A percentile compares a stretch with the other conserved stretches of the same genome.
Evolutionary conservation across 2,113 vertebrate genomes (phyloP).

Genomic region (Pollimyrus isidori): DNA sequence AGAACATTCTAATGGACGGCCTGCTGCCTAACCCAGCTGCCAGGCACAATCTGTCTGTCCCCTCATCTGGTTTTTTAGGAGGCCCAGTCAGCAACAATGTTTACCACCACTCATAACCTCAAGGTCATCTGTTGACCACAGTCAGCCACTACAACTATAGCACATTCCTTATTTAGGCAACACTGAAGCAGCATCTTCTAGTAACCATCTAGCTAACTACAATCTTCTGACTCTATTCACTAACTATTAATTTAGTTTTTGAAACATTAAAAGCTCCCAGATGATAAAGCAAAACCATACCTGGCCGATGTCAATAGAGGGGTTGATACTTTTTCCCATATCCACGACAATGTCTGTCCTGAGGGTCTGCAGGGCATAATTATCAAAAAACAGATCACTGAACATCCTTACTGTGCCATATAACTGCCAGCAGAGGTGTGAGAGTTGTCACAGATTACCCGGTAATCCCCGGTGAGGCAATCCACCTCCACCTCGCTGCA

Average conservation of each 20-base stretch:
- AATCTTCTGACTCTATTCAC: background rate
- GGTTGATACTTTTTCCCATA: constrained; percentile 72
- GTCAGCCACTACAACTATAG: background rate
- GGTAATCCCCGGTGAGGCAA: constrained; percentile 79
- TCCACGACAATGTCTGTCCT: constrained; percentile 74
- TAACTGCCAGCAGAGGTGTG: background rate
- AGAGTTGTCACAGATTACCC: constrained; percentile 52
- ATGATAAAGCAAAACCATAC: constrained; percentile 42
- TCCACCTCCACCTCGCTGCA: constrained; percentile 86
- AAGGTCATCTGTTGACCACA: background rate
- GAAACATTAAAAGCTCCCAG: background rate
- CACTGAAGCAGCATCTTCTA: background rate
- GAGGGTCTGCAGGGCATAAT: constrained; percentile 58
- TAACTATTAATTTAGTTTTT: background rate
- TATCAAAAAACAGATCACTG: background rate
- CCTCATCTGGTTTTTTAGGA: background rate
- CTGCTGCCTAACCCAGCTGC: background rate
- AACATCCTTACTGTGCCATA: background rate
- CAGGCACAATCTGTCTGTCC: background rate
- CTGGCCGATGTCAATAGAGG: constrained; percentile 81
- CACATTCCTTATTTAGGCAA: background rate
- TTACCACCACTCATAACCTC: background rate
- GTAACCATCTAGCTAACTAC: background rate
- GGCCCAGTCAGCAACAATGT: background rate
- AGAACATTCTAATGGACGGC: background rate